Base-by-base conservation (phyloP, 2,797 vertebrate species). In the Rhynchotus rufescens region DNA sequence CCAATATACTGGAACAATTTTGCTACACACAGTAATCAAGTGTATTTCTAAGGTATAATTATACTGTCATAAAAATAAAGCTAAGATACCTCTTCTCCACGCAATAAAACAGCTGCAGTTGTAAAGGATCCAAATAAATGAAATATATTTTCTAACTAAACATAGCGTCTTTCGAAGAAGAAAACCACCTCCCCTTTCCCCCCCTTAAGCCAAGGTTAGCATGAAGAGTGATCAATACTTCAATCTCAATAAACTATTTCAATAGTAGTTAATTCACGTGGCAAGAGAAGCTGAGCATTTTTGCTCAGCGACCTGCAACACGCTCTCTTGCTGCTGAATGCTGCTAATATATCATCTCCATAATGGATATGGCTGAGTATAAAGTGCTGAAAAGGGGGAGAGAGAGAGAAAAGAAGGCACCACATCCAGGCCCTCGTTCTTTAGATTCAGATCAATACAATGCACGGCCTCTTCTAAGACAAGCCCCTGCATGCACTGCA, bases 31-130 rank as follows among this genome's bases (percentile, higher is more conserved):
- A 97, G 98, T 98, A 98, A 99, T 99, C 98, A 99, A 99, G 98
- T 98, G 97, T 97, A 98, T 97, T 99, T 99, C 98, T 99, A 98
- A 98, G 98, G 98, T 98, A 99, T 99, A 99, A 99, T 99, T 99
- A 99, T 98, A 97, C 98, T 98, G 98, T 99, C 99, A 99, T 99
- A 99, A 99, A 99, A 98, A 98, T 97, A 97, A 98, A 98, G 97
- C 98, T 98, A 98, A 98, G 98, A 98, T 97, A 98, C 98, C 97
- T 97, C 98, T 98, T 98, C 98, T 97, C 94, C 81, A 86, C 98
- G 98, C 98, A 98, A 98, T 98, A 98, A 98, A 98, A 59, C 85
- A 89, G 97, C 74, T 97, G 93, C 95, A 97, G 97, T 98, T 97
- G 97, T 97, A 98, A 97, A 97, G 96, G 57, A 89, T 77, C 93